Conservation (phyloP, 2,888 invertebrate genomes). For the Cryptus viduatorius region DNA sequence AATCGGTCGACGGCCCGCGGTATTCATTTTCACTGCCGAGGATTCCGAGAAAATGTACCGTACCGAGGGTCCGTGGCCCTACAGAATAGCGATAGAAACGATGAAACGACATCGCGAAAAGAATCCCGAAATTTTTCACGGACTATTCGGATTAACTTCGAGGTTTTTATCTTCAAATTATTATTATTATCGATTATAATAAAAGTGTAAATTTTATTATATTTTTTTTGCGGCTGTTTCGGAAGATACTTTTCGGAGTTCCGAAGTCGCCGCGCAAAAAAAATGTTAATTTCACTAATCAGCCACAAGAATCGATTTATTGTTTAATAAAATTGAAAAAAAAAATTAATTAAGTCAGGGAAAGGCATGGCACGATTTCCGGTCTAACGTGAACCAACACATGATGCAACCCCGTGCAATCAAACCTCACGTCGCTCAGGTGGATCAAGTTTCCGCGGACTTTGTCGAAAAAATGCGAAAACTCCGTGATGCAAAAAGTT, state of each 20-base stretch:
- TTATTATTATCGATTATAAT: no score
- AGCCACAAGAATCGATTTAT: no score
- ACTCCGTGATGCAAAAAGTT: constrained; percentile 83
- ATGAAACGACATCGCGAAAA: constrained; percentile 83
- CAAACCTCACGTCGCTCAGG: constrained; percentile 90
- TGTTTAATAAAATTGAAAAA: neutral
- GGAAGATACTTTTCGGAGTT: no score
- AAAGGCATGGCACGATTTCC: constrained; percentile 93
- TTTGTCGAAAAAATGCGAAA: constrained; percentile 89
- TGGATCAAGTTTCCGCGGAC: constrained; percentile 91
- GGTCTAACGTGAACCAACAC: constrained; percentile 93
- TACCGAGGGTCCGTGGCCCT: constrained; percentile 85
- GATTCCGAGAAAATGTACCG: constrained; percentile 83
- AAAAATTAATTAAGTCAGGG: constrained; percentile 89
- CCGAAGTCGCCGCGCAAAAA: no score
- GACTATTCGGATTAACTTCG: constrained; percentile 74
- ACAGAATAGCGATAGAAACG: constrained; percentile 82
- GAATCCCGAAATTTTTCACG: constrained; percentile 83
- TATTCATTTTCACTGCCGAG: constrained; percentile 77
- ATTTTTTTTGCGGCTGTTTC: no score
- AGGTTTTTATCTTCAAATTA: constrained; percentile 72
- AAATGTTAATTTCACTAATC: no score
- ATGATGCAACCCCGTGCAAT: constrained; percentile 93
- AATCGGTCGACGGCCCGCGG: constrained; percentile 69
- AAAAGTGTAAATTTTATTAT: no score